Evolutionary conservation across 2,797 vertebrate genomes (phyloP).

Genomic region (Tachyglossus aculeatus): DNA sequence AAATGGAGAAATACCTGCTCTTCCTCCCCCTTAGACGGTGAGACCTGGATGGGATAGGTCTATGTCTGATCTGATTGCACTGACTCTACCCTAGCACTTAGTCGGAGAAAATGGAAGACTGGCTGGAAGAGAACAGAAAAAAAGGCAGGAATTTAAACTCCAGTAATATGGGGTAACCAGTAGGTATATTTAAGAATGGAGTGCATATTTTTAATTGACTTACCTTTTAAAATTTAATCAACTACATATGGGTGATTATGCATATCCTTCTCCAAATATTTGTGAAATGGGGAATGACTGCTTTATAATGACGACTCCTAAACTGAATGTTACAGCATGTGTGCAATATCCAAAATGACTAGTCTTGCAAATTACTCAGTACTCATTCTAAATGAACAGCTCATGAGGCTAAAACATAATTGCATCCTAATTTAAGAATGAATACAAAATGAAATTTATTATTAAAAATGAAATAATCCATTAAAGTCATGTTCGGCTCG

Average conservation of each 20-base stretch:
- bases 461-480: slow-evolving; percentile 48
- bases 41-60: no score
- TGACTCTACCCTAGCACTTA: no score
- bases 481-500: slow-evolving; percentile 25
- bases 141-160: no score
- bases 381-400: slow-evolving; percentile 49
- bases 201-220: slow-evolving; percentile 6
- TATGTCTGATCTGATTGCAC: no score
- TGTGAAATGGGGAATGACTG: slow-evolving; percentile 43
- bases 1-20: no score
- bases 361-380: slow-evolving; percentile 55
- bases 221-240: slow-evolving; percentile 26
- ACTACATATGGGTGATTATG: slow-evolving; percentile 21
- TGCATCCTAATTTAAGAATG: slow-evolving; percentile 39
- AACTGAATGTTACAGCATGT: slow-evolving; percentile 39
- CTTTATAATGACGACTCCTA: slow-evolving; percentile 50
- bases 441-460: slow-evolving; percentile 37
- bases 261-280: slow-evolving; percentile 53
- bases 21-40: no score
- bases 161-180: slow-evolving; percentile 7
- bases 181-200: neutral
- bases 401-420: slow-evolving; percentile 34
- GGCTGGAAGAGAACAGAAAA: no score
- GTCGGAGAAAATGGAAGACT: no score
- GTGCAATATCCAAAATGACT: slow-evolving; percentile 32